These are phyloP conservation scores for Anarrhichthys ocellatus DNA, from an alignment of 2,113 vertebrate genomes.

Conservation along the genomic window DNA sequence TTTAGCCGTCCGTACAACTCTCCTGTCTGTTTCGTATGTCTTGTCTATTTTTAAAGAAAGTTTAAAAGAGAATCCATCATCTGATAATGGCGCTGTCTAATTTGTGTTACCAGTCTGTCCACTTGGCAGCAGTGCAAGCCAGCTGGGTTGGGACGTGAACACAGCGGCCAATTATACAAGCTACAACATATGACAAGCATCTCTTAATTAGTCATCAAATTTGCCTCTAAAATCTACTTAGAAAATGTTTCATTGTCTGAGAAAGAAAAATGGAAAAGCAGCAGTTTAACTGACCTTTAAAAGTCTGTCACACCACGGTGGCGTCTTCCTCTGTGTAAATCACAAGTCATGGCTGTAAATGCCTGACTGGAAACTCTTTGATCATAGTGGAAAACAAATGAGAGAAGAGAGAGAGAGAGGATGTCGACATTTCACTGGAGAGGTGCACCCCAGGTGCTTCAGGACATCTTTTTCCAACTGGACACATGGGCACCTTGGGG, in stretches of 20 bases:
- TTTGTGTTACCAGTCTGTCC: neutral
- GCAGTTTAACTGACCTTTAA: constrained; percentile 32
- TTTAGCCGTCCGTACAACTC: neutral
- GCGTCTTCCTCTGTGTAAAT: constrained; percentile 68
- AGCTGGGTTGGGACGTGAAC: constrained; percentile 3
- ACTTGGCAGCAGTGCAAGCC: neutral
- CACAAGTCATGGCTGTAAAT: constrained; percentile 59
- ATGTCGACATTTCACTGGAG: constrained; percentile 32
- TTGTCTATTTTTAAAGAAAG: neutral
- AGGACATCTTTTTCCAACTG: constrained; percentile 37
- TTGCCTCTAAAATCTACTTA: neutral
- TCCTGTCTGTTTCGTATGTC: neutral
- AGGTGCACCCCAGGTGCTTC: constrained; percentile 14
- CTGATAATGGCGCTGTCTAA: neutral
- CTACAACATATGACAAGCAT: neutral
- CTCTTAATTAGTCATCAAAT: neutral
- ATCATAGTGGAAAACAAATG: constrained; percentile 21
- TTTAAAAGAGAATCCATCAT: neutral
- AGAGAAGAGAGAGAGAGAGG: constrained; percentile 16
- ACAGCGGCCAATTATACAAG: neutral
- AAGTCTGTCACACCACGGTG: constrained; percentile 39
- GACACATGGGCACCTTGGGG: neutral
- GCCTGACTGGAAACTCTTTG: constrained; percentile 56
- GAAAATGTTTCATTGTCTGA: neutral
- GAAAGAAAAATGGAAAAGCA: neutral